A percentile compares a stretch with the other conserved stretches of the same genome.
These are phyloP conservation scores for Istiophorus platypterus DNA, from an alignment of 2,113 vertebrate genomes.

Conservation along the genomic window DNA sequence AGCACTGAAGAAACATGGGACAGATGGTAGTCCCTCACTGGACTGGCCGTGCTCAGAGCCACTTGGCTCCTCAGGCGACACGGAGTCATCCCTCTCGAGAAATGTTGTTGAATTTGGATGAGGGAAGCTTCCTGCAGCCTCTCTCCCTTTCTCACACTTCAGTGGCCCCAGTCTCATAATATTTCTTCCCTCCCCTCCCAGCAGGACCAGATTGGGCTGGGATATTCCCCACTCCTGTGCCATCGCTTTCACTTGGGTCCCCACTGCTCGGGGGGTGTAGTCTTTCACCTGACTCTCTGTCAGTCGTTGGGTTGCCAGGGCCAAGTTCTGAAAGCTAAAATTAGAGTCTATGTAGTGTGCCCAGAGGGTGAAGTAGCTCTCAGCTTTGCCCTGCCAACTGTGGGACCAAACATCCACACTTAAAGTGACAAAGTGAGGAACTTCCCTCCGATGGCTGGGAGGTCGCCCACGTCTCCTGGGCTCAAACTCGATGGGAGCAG, in stretches of 20 bases:
- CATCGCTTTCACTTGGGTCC: slow-evolving; percentile 67
- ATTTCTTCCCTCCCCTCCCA: slow-evolving; percentile 65
- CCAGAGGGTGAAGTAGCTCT: slow-evolving; percentile 79
- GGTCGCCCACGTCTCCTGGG: slow-evolving; percentile 12
- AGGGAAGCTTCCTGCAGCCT: slow-evolving; percentile 26
- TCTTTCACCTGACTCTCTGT: slow-evolving; percentile 43
- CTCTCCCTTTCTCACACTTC: slow-evolving; percentile 35
- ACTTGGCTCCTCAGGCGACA: slow-evolving; percentile 42
- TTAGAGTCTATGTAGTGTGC: slow-evolving; percentile 79
- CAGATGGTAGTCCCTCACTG: slow-evolving; percentile 44
- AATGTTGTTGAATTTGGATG: slow-evolving; percentile 74
- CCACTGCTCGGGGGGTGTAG: slow-evolving; percentile 39
- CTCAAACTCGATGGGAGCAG: slow-evolving; percentile 66
- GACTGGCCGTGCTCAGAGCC: background rate
- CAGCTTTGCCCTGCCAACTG: slow-evolving; percentile 63
- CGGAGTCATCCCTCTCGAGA: slow-evolving; percentile 63
- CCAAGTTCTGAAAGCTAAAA: slow-evolving; percentile 76
- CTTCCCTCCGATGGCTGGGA: slow-evolving; percentile 15
- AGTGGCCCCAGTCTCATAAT: background rate
- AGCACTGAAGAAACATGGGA: slow-evolving; percentile 81
- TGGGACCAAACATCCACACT: slow-evolving; percentile 83
- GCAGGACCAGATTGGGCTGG: slow-evolving; percentile 63
- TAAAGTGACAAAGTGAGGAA: slow-evolving; percentile 66
- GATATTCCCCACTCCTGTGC: slow-evolving; percentile 82
- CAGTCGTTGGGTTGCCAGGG: slow-evolving; percentile 73